Percentiles rank a stretch among this genome's conserved stretches.
phyloP scores from a whole-genome alignment of 2,797 vertebrate genomes.

The Sebastes oblongus region DNA sequence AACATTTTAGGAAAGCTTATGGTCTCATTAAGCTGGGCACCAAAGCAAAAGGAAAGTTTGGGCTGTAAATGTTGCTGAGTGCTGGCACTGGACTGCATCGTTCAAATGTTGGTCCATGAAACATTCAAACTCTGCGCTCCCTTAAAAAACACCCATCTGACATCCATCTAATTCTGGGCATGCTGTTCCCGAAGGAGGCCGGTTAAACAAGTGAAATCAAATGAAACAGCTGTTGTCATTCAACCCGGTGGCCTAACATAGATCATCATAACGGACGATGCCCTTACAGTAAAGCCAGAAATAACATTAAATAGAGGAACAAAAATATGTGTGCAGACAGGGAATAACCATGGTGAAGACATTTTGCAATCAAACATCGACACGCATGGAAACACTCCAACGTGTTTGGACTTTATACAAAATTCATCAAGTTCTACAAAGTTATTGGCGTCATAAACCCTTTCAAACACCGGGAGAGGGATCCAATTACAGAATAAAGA shows the following conservation, averaged over 20 bases:
- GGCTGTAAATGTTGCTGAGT: background rate
- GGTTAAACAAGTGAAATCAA: constrained; percentile 24
- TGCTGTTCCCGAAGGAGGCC: background rate
- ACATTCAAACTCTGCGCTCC: background rate
- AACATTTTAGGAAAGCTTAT: background rate
- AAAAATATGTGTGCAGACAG: background rate
- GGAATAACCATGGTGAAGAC: background rate
- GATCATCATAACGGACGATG: constrained; percentile 10
- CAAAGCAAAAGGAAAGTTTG: background rate
- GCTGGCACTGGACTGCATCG: background rate
- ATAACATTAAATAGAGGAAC: constrained; percentile 1
- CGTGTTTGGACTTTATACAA: background rate
- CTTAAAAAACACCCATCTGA: background rate
- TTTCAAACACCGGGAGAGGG: background rate
- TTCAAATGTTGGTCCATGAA: background rate
- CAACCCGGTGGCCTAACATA: background rate
- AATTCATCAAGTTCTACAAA: background rate
- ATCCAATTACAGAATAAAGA: background rate
- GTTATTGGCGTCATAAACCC: background rate
- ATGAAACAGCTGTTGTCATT: constrained; percentile 25
- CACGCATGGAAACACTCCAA: background rate
- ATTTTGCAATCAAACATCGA: background rate
- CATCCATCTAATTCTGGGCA: background rate
- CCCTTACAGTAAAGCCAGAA: constrained; percentile 14
- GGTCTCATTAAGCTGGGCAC: background rate